Percentiles rank a stretch among this genome's conserved stretches.
Conservation (phyloP, 2,888 invertebrate species). For the Gortyna flavago region DNA sequence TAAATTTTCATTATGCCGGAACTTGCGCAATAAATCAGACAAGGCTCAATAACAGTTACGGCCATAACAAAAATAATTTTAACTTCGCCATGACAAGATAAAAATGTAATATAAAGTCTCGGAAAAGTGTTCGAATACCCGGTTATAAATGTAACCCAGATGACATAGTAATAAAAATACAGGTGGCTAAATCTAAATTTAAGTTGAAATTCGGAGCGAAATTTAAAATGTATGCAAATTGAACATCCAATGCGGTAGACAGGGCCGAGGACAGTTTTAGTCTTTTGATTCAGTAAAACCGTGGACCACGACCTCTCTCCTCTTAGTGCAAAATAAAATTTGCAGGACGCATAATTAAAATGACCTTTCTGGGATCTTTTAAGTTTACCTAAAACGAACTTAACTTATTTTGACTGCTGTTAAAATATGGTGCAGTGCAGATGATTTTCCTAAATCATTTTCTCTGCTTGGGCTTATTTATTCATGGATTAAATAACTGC, state of each 20-base stretch:
- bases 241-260: conserved; percentile 60
- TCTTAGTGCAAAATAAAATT: conserved; percentile 49
- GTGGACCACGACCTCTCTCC: conserved; percentile 25
- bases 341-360: conserved; percentile 50
- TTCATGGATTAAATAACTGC: conserved; percentile 8
- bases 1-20: conserved; percentile 38
- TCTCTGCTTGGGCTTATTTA: background rate
- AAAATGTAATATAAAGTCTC: conserved; percentile 41
- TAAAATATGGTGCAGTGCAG: conserved; percentile 22
- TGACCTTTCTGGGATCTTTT: conserved; percentile 23
- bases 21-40: conserved; percentile 53
- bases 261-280: conserved; percentile 44
- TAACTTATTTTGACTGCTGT: conserved; percentile 6
- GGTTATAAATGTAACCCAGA: conserved; percentile 50
- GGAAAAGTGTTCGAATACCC: conserved; percentile 35
- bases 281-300: conserved; percentile 50
- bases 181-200: conserved; percentile 49
- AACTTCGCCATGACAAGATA: conserved; percentile 26
- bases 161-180: conserved; percentile 63
- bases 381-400: conserved; percentile 15
- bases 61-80: conserved; percentile 36
- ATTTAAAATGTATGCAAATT: conserved; percentile 75
- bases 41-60: conserved; percentile 51
- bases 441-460: background rate
- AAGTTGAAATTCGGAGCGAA: conserved; percentile 59